A percentile compares a stretch with the other conserved stretches of the same genome.
Conservation (phyloP, 2,888 invertebrate species). For the Odontocerum albicorne region DNA sequence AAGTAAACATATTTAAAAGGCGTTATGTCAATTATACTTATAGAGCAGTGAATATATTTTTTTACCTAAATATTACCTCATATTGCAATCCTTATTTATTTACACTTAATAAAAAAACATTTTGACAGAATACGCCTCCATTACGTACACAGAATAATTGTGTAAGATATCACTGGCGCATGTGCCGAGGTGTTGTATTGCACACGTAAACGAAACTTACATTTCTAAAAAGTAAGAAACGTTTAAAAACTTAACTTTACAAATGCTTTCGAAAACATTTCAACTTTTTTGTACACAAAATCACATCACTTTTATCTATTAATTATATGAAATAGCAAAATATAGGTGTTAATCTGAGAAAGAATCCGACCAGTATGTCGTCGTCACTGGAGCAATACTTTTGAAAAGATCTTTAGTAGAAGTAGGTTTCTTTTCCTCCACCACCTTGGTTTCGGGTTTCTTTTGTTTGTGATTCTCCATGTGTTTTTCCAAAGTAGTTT, state of each 20-base stretch:
- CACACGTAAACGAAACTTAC: too few species aligned
- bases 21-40: too few species aligned
- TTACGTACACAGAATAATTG: constrained; percentile 4
- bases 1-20: too few species aligned
- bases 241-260: too few species aligned
- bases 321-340: constrained; percentile 2
- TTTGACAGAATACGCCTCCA: constrained; percentile 4
- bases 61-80: too few species aligned
- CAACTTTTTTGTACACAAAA: not conserved
- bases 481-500: constrained; percentile 47
- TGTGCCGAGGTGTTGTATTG: constrained; percentile 14
- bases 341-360: constrained; percentile 50
- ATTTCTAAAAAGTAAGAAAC: too few species aligned
- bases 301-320: constrained; percentile 7
- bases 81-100: too few species aligned
- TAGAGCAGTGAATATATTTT: too few species aligned
- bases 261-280: too few species aligned
- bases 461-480: constrained; percentile 45
- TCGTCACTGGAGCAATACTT: constrained; percentile 49
- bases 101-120: not conserved
- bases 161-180: not conserved
- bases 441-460: constrained; percentile 38
- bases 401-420: constrained; percentile 47
- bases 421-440: constrained; percentile 34
- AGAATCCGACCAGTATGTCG: constrained; percentile 53